These are phyloP conservation scores for Meliscaeva auricollis DNA, from an alignment of 2,888 invertebrate species.

Conservation along the genomic window DNA sequence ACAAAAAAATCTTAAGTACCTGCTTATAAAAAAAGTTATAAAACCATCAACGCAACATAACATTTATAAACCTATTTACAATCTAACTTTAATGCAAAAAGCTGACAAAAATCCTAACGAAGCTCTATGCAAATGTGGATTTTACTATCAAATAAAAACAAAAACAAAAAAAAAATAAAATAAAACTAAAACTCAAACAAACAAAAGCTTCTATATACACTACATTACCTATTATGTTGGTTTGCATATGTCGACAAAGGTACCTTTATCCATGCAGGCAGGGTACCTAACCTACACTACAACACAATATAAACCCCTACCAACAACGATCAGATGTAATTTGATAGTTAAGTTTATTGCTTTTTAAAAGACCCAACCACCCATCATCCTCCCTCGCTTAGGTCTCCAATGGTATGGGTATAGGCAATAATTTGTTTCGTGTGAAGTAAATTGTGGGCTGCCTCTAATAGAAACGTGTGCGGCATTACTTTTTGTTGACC, in stretches of 20 bases:
- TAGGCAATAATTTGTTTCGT: slow-evolving; percentile 34
- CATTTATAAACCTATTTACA: slow-evolving; percentile 6
- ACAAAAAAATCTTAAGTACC: background rate
- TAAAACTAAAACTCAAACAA: background rate
- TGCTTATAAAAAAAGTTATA: background rate
- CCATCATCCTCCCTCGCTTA: background rate
- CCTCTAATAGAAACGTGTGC: slow-evolving; percentile 61
- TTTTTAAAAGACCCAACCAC: slow-evolving; percentile 24
- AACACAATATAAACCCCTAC: no score
- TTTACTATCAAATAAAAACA: slow-evolving; percentile 1
- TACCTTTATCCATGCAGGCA: background rate
- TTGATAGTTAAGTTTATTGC: slow-evolving; percentile 44
- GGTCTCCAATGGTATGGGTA: background rate
- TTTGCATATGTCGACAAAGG: no score
- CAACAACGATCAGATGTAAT: slow-evolving; percentile 26
- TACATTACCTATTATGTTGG: background rate
- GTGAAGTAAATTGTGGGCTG: slow-evolving; percentile 27
- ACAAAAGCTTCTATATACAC: background rate
- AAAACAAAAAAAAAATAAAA: background rate
- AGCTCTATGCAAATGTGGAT: slow-evolving; percentile 17
- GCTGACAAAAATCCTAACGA: slow-evolving; percentile 6
- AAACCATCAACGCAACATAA: slow-evolving; percentile 12
- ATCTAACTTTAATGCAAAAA: background rate
- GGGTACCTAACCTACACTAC: no score
- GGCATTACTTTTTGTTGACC: slow-evolving; percentile 55